phyloP scores from a whole-genome alignment of 2,113 vertebrate species.

The Nesoenas mayeri region DNA sequence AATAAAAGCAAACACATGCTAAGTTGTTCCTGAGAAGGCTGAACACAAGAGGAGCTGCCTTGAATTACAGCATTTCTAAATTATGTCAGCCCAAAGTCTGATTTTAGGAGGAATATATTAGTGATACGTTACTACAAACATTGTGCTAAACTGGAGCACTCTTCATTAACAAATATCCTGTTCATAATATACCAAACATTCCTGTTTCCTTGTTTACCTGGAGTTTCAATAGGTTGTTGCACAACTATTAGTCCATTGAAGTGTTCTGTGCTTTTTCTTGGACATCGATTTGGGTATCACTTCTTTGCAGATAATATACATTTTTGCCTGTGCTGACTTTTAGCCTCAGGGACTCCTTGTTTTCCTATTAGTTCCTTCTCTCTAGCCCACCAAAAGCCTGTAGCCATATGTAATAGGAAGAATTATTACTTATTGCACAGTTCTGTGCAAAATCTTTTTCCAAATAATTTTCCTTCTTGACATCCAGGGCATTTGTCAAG shows the following conservation, averaged over 20 bases:
- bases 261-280: background rate
- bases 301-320: background rate
- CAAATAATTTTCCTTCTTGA: background rate
- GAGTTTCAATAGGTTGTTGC: background rate
- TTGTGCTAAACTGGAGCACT: background rate
- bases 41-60: background rate
- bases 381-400: background rate
- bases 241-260: background rate
- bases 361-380: background rate
- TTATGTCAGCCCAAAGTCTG: background rate
- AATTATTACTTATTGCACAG: background rate
- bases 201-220: background rate
- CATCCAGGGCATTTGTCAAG: background rate
- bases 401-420: background rate
- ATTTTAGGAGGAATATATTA: background rate
- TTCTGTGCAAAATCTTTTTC: background rate
- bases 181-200: background rate
- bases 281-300: background rate
- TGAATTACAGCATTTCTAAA: background rate
- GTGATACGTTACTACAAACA: background rate
- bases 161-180: background rate
- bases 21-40: background rate
- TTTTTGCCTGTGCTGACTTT: background rate
- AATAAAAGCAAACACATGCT: slow-evolving; percentile 38
- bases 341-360: background rate